Evolutionary conservation across 2,888 invertebrate genomes (phyloP).

Genomic region (Luffia ferchaultella): DNA sequence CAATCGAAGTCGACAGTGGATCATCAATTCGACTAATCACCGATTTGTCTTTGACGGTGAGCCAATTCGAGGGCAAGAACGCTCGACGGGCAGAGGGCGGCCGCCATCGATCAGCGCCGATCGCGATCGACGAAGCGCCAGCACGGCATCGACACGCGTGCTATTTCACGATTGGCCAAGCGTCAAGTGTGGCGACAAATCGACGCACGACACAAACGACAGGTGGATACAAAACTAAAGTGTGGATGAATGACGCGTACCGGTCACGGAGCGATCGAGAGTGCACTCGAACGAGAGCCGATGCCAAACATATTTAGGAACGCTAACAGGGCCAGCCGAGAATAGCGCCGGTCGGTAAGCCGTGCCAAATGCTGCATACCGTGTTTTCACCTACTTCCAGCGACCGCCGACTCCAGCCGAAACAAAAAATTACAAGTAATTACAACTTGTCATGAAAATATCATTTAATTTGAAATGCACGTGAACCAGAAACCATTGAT

Average conservation of each 20-base stretch:
- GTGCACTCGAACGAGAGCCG: constrained; percentile 22
- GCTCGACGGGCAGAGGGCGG: constrained; percentile 13
- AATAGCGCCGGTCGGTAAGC: constrained; percentile 47
- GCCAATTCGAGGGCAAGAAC: constrained; percentile 31
- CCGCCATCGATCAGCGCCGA: background rate
- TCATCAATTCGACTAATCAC: background rate
- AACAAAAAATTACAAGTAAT: too few relatives aligned
- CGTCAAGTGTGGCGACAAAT: constrained; percentile 39
- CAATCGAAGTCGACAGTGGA: too few relatives aligned
- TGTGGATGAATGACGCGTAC: constrained; percentile 60
- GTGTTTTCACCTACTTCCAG: constrained; percentile 36
- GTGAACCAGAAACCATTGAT: too few relatives aligned
- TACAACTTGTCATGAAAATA: too few relatives aligned
- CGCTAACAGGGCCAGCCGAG: constrained; percentile 45
- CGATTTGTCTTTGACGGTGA: constrained; percentile 19
- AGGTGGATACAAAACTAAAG: constrained; percentile 31
- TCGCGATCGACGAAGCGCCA: constrained; percentile 25
- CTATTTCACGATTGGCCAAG: constrained; percentile 46
- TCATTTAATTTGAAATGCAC: too few relatives aligned
- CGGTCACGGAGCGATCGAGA: constrained; percentile 28
- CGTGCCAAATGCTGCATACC: constrained; percentile 52
- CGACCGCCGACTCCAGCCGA: constrained; percentile 15
- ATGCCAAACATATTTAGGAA: constrained; percentile 55
- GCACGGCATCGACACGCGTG: constrained; percentile 8
- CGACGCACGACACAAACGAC: constrained; percentile 55